phyloP scores from a whole-genome alignment of 1,140 invertebrate genomes.

The Anagrus nilaparvatae region DNA sequence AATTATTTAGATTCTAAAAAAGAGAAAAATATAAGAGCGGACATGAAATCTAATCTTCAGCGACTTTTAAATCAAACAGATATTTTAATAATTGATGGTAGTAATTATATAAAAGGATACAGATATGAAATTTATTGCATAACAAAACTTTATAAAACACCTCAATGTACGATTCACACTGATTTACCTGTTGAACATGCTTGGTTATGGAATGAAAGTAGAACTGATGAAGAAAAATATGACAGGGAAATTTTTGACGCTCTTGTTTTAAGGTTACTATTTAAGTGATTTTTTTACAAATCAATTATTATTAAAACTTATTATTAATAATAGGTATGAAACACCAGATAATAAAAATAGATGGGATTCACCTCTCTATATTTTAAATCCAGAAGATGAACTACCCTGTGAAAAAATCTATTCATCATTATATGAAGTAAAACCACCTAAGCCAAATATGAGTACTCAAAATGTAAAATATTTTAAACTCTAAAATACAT shows the following conservation, averaged over 20 bases:
- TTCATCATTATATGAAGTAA: conserved; percentile 63
- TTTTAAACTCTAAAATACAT: conserved; percentile 8
- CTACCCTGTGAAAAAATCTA: conserved; percentile 65
- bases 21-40: conserved; percentile 78
- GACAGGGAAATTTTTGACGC: conserved; percentile 68
- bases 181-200: conserved; percentile 59
- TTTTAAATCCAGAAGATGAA: conserved; percentile 55
- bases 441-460: conserved; percentile 81
- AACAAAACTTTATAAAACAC: conserved; percentile 78
- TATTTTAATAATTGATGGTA: conserved; percentile 82
- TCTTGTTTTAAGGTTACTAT: conserved; percentile 61
- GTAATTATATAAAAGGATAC: conserved; percentile 96
- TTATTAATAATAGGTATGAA: conserved; percentile 52
- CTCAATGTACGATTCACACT: conserved; percentile 78
- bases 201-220: conserved; percentile 57
- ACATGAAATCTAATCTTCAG: conserved; percentile 76
- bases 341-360: conserved; percentile 75
- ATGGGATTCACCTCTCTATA: conserved; percentile 88
- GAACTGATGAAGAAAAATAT: conserved; percentile 47
- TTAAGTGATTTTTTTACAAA: no score
- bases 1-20: conserved; percentile 60
- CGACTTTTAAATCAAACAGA: conserved; percentile 64
- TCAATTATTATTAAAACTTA: background rate
- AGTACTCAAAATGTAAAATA: conserved; percentile 75
- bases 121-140: conserved; percentile 92